phyloP scores from a whole-genome alignment of 2,888 invertebrate species.

The Amaurobius ferox region DNA sequence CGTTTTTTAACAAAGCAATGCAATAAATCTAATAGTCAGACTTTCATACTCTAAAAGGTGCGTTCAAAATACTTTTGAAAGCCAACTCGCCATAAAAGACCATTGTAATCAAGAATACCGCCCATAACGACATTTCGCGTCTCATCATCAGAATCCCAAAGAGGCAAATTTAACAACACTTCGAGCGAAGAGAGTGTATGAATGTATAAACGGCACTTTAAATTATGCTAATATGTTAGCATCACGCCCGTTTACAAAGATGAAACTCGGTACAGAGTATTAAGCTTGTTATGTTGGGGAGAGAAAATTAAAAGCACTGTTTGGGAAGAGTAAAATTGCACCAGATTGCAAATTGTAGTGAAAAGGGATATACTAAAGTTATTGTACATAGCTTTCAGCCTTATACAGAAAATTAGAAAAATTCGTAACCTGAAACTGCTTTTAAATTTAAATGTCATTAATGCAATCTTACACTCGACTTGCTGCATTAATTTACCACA shows the following conservation, averaged over 20 bases:
- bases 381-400: too few species aligned
- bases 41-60: too few species aligned
- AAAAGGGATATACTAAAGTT: background rate
- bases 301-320: background rate
- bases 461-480: too few species aligned
- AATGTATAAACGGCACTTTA: background rate
- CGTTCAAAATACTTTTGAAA: background rate
- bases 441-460: too few species aligned
- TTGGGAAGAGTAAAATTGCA: background rate
- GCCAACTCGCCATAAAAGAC: background rate
- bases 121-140: background rate
- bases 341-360: background rate
- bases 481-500: too few species aligned
- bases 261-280: background rate
- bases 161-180: conserved; percentile 1
- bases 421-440: too few species aligned
- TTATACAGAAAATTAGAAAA: too few species aligned
- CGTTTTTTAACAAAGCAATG: too few species aligned
- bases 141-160: background rate
- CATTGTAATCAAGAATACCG: background rate
- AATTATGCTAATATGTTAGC: conserved; percentile 5
- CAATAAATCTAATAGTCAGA: too few species aligned
- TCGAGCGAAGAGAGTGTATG: background rate
- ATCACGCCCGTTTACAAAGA: background rate
- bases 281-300: background rate